phyloP scores from a whole-genome alignment of 2,113 vertebrate genomes.

The Paedocypris sp. region DNA sequence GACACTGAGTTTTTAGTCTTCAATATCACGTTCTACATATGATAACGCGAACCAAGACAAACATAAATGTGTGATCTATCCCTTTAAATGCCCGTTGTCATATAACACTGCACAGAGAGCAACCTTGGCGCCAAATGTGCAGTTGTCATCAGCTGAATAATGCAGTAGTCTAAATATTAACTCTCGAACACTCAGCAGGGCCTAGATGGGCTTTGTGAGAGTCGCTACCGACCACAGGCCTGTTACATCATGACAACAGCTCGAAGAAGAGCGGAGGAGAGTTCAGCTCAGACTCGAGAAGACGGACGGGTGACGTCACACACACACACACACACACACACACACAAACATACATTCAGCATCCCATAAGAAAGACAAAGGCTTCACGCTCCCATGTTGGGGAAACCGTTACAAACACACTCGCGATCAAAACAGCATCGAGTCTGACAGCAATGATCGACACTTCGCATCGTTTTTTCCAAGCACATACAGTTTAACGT shows the following conservation, averaged over 20 bases:
- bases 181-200: not conserved
- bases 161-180: not conserved
- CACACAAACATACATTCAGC: conserved; percentile 29
- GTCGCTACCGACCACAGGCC: not conserved
- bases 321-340: conserved; percentile 11
- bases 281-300: not conserved
- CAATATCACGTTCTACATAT: too few relatives aligned
- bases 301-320: conserved; percentile 24
- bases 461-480: too few relatives aligned
- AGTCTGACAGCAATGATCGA: too few relatives aligned
- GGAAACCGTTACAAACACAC: too few relatives aligned
- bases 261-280: not conserved
- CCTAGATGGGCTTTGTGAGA: not conserved
- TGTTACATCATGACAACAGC: not conserved
- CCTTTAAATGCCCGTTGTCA: not conserved
- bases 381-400: too few relatives aligned
- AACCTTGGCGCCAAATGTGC: not conserved
- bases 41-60: too few relatives aligned
- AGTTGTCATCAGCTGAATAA: too few relatives aligned
- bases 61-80: not conserved
- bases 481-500: too few relatives aligned
- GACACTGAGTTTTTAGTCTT: too few relatives aligned
- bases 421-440: too few relatives aligned
- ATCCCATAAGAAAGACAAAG: conserved; percentile 22
- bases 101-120: not conserved